phyloP scores from a whole-genome alignment of 2,797 vertebrate species.

The Catostomus latipinnis region DNA sequence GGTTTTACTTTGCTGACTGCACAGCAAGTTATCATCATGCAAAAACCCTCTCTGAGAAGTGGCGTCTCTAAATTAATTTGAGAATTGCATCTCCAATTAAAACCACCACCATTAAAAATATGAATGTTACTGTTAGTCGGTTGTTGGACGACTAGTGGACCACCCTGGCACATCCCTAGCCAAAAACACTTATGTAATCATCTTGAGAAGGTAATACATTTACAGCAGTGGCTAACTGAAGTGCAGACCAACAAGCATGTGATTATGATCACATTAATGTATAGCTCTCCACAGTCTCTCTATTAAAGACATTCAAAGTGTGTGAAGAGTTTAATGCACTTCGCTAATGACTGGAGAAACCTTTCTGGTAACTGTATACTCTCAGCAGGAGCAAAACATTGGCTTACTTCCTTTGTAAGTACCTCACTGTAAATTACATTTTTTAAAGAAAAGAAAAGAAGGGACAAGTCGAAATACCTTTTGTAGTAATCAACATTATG shows the following conservation, averaged over 20 bases:
- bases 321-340: slow-evolving; percentile 21
- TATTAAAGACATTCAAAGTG: slow-evolving; percentile 26
- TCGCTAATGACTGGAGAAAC: slow-evolving; percentile 6
- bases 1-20: too few relatives aligned
- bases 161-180: too few relatives aligned
- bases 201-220: slow-evolving; percentile 41
- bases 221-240: slow-evolving; percentile 39
- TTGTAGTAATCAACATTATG: too few relatives aligned
- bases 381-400: not conserved
- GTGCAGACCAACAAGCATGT: slow-evolving; percentile 30
- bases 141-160: too few relatives aligned
- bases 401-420: not conserved
- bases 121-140: too few relatives aligned
- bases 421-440: not conserved
- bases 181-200: slow-evolving; percentile 2
- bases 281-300: slow-evolving; percentile 20
- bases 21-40: too few relatives aligned
- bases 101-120: too few relatives aligned
- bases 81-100: too few relatives aligned
- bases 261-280: slow-evolving; percentile 46
- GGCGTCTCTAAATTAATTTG: too few relatives aligned
- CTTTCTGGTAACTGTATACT: slow-evolving; percentile 1
- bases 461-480: too few relatives aligned
- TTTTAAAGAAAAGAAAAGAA: too few relatives aligned
- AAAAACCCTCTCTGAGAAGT: too few relatives aligned